phyloP scores from a whole-genome alignment of 2,888 invertebrate genomes.

The Dynastes grantii region DNA sequence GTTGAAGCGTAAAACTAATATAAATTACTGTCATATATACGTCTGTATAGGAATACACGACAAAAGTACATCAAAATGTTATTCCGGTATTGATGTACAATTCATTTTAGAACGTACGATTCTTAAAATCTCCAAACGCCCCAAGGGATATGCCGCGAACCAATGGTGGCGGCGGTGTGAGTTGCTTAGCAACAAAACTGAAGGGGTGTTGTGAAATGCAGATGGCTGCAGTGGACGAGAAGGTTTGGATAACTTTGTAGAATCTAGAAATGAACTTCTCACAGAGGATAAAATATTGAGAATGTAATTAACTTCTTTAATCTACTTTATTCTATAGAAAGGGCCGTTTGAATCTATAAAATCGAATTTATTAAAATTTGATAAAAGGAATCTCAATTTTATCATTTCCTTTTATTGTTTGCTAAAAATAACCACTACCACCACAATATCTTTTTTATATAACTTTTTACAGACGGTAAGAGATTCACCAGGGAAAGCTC shows the following conservation, averaged over 20 bases:
- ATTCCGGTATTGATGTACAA: slow-evolving; percentile 44
- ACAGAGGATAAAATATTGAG: too few relatives aligned
- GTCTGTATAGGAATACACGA: background rate
- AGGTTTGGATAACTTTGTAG: slow-evolving; percentile 30
- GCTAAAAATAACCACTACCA: too few relatives aligned
- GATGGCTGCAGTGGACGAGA: slow-evolving; percentile 49
- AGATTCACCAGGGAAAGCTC: too few relatives aligned
- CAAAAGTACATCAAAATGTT: slow-evolving; percentile 17
- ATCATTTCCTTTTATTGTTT: too few relatives aligned
- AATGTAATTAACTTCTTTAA: too few relatives aligned
- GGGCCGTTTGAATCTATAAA: too few relatives aligned
- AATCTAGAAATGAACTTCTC: too few relatives aligned
- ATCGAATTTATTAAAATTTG: too few relatives aligned
- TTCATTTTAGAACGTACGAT: slow-evolving; percentile 48
- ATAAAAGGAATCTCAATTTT: too few relatives aligned
- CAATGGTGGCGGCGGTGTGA: slow-evolving; percentile 49
- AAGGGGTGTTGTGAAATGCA: slow-evolving; percentile 53
- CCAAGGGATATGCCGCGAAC: slow-evolving; percentile 29
- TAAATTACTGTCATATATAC: background rate
- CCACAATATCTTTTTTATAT: too few relatives aligned
- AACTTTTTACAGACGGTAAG: too few relatives aligned
- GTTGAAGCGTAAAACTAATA: slow-evolving; percentile 18
- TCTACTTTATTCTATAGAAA: too few relatives aligned
- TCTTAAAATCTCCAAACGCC: slow-evolving; percentile 47
- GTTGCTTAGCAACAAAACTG: slow-evolving; percentile 54